Conservation (phyloP, 2,797 vertebrate species). For the Dipus sagitta region DNA sequence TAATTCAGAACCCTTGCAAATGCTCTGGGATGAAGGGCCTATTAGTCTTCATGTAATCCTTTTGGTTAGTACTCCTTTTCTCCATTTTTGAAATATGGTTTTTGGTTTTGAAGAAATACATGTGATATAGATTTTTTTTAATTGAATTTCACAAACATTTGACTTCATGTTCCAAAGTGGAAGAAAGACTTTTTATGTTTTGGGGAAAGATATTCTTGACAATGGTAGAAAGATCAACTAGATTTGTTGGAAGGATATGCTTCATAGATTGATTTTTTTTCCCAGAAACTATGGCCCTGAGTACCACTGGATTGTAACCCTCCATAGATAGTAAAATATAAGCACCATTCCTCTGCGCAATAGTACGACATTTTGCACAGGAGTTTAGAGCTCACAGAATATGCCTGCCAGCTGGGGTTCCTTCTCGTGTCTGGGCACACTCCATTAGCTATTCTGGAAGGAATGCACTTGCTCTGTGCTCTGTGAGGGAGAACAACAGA, state of each 20-base stretch:
- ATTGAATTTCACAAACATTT: not conserved
- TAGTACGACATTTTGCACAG: not conserved
- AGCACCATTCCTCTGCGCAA: slow-evolving; percentile 48
- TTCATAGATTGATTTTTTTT: not conserved
- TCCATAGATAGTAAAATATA: slow-evolving; percentile 18
- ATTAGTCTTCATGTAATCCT: not conserved
- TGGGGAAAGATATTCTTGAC: not conserved
- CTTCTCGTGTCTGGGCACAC: not conserved
- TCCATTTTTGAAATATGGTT: not conserved
- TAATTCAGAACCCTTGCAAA: slow-evolving; percentile 29
- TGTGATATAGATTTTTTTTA: not conserved
- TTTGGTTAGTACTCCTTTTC: slow-evolving; percentile 36
- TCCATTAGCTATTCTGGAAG: slow-evolving; percentile 74
- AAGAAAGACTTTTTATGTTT: slow-evolving; percentile 11
- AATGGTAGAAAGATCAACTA: not conserved
- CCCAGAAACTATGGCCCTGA: not conserved
- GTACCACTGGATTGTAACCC: not conserved
- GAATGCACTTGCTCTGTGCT: slow-evolving; percentile 75
- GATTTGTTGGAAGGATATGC: not conserved
- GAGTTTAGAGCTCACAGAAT: slow-evolving; percentile 21
- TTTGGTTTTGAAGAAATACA: not conserved
- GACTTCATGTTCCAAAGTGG: slow-evolving; percentile 2
- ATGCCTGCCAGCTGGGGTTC: slow-evolving; percentile 13
- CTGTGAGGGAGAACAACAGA: slow-evolving; percentile 76
- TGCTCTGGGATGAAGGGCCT: not conserved